Evolutionary conservation across 2,113 vertebrate species (phyloP).

Genomic region (Balaeniceps rex): DNA sequence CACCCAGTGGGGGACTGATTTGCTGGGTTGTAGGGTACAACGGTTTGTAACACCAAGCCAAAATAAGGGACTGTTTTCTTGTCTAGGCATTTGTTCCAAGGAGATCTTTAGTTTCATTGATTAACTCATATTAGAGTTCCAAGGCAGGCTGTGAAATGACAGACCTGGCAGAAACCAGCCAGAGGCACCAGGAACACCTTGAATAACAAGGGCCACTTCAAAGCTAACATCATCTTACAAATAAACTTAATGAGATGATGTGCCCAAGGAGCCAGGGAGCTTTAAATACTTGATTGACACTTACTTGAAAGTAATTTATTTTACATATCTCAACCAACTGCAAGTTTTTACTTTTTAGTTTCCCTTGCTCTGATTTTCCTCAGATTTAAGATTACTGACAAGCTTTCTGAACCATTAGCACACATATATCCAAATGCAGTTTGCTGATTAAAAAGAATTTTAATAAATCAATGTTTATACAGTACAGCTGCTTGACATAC

Average conservation of each 20-base stretch:
- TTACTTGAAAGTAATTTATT: slow-evolving; percentile 7
- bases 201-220: not conserved
- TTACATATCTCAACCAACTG: not conserved
- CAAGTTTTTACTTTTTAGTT: not conserved
- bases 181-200: not conserved
- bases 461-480: not conserved
- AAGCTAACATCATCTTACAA: not conserved
- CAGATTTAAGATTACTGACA: not conserved
- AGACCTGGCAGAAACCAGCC: not conserved
- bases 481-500: not conserved
- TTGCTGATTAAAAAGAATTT: not conserved
- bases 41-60: not conserved
- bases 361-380: not conserved
- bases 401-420: not conserved
- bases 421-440: not conserved
- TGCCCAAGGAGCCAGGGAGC: not conserved
- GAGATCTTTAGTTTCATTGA: not conserved
- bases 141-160: not conserved
- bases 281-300: slow-evolving; percentile 23
- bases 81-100: not conserved
- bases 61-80: not conserved
- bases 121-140: not conserved
- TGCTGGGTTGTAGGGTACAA: not conserved
- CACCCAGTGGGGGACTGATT: not conserved
- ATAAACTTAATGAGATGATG: not conserved